Evolutionary conservation across 2,797 vertebrate species (phyloP).

Genomic region (Triplophysa bombifrons): DNA sequence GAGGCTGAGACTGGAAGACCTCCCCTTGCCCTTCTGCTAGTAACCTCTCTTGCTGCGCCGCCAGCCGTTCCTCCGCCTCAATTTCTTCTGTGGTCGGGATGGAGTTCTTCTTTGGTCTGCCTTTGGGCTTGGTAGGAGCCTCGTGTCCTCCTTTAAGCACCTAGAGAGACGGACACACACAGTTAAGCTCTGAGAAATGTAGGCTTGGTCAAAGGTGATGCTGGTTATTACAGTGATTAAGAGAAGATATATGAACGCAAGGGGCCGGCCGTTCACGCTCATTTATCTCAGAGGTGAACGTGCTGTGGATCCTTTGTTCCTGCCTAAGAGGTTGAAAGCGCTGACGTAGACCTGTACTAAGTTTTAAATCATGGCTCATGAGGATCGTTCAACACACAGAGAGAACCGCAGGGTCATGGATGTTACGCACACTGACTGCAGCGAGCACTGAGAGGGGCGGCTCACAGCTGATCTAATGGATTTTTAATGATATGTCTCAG

Average conservation of each 20-base stretch:
- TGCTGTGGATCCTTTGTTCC: constrained; percentile 60
- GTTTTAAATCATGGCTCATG: constrained; percentile 64
- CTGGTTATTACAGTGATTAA: constrained; percentile 78
- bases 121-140: constrained; percentile 97
- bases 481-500: constrained; percentile 57
- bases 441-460: constrained; percentile 27
- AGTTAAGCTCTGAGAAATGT: constrained; percentile 66
- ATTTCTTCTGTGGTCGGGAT: constrained; percentile 97
- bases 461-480: constrained; percentile 54
- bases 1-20: constrained; percentile 65
- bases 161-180: constrained; percentile 69
- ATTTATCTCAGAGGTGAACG: constrained; percentile 71
- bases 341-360: constrained; percentile 64
- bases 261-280: constrained; percentile 64
- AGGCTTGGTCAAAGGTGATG: constrained; percentile 72
- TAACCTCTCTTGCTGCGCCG: constrained; percentile 71
- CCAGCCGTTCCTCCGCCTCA: constrained; percentile 90
- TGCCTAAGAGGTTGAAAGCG: constrained; percentile 64
- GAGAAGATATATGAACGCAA: constrained; percentile 74
- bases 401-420: constrained; percentile 10
- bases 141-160: constrained; percentile 98
- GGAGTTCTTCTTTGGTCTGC: constrained; percentile 98
- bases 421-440: constrained; percentile 22
- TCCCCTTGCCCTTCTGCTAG: constrained; percentile 46
- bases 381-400: constrained; percentile 25